Evolutionary conservation across 2,113 vertebrate species (phyloP).

Genomic region (Myotis yumanensis): DNA sequence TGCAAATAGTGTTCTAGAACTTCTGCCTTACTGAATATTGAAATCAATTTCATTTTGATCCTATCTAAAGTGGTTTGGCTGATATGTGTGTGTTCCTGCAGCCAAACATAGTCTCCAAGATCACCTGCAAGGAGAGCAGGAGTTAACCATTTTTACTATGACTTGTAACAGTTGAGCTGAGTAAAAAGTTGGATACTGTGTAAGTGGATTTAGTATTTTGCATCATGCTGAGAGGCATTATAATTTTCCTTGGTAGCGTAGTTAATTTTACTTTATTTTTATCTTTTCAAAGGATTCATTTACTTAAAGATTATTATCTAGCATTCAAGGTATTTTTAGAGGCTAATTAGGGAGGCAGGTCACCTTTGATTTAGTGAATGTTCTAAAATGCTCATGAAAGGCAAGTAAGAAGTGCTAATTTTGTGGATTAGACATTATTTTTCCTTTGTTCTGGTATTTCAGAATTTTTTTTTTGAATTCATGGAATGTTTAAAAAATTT

Average conservation of each 20-base stretch:
- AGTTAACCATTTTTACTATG: not conserved
- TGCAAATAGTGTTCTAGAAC: conserved; percentile 15
- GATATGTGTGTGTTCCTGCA: not conserved
- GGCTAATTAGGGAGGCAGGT: conserved; percentile 73
- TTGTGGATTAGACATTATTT: conserved; percentile 64
- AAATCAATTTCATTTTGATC: not conserved
- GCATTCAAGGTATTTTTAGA: conserved; percentile 76
- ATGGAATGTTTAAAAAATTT: conserved; percentile 46
- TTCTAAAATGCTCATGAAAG: conserved; percentile 67
- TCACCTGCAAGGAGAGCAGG: not conserved
- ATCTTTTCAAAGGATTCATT: conserved; percentile 73
- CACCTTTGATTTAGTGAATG: conserved; percentile 72
- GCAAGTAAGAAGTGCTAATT: conserved; percentile 72
- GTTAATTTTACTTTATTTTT: conserved; percentile 74
- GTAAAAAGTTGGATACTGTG: not conserved
- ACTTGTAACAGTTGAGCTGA: not conserved
- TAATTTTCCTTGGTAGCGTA: conserved; percentile 50
- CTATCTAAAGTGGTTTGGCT: not conserved
- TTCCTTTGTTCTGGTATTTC: conserved; percentile 64
- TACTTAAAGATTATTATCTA: conserved; percentile 77
- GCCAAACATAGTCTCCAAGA: not conserved
- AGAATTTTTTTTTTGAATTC: conserved; percentile 63
- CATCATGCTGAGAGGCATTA: conserved; percentile 53
- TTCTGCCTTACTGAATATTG: not conserved
- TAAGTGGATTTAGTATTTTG: conserved; percentile 44